These are phyloP conservation scores for Hermodice carunculata DNA, from an alignment of 2,888 invertebrate species.

Conservation along the genomic window DNA sequence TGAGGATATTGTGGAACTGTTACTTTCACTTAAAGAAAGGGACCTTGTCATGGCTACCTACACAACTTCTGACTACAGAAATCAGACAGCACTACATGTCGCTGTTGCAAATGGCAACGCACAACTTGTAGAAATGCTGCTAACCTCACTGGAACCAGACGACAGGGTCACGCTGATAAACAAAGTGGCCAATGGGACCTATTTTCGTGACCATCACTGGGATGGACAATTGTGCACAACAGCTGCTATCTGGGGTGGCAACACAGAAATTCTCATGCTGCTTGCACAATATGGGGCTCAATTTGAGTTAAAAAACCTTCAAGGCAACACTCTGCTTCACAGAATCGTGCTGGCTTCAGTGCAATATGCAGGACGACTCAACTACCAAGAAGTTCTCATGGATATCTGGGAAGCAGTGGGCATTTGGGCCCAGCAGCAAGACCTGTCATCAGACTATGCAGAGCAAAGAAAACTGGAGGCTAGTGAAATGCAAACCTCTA, in stretches of 20 bases:
- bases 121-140: background rate
- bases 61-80: slow-evolving; percentile 5
- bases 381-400: background rate
- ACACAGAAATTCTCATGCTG: slow-evolving; percentile 1
- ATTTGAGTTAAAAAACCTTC: background rate
- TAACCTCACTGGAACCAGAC: background rate
- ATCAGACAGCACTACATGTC: slow-evolving; percentile 17
- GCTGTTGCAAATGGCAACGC: slow-evolving; percentile 16
- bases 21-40: background rate
- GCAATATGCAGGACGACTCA: background rate
- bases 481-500: background rate
- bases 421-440: background rate
- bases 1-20: background rate
- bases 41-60: slow-evolving; percentile 11
- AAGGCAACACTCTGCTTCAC: background rate
- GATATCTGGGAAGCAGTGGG: background rate
- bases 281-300: slow-evolving; percentile 13
- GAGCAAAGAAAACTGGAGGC: background rate
- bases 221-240: slow-evolving; percentile 15
- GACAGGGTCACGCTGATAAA: slow-evolving; percentile 5
- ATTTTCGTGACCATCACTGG: slow-evolving; percentile 3
- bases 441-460: too few relatives aligned
- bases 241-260: slow-evolving; percentile 15
- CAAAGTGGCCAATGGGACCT: slow-evolving; percentile 14
- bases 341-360: background rate